phyloP scores from a whole-genome alignment of 2,797 vertebrate genomes.

The Falco columbarius region DNA sequence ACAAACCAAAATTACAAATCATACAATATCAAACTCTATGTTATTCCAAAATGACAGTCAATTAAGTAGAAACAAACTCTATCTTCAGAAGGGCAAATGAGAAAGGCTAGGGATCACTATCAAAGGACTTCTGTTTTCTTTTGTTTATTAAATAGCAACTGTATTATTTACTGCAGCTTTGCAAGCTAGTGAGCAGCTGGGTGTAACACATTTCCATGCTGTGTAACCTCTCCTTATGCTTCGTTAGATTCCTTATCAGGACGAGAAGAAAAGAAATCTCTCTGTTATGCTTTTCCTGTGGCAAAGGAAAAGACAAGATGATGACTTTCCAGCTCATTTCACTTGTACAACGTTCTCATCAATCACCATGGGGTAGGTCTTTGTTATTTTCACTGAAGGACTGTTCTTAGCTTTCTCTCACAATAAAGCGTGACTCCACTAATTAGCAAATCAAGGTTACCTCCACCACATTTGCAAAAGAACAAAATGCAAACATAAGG shows the following conservation, averaged over 20 bases:
- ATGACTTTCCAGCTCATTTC: conserved; percentile 95
- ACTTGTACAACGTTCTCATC: conserved; percentile 86
- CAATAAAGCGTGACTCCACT: conserved; percentile 61
- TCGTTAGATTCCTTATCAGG: conserved; percentile 88
- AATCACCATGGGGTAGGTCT: conserved; percentile 86
- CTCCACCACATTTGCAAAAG: conserved; percentile 47
- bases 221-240: conserved; percentile 84
- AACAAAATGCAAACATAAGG: conserved; percentile 20
- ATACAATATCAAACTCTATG: conserved; percentile 17
- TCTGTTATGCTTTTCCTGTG: conserved; percentile 76
- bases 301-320: conserved; percentile 83
- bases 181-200: conserved; percentile 65
- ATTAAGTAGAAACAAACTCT: conserved; percentile 49
- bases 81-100: conserved; percentile 54
- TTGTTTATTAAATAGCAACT: conserved; percentile 69
- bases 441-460: conserved; percentile 62
- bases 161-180: conserved; percentile 56
- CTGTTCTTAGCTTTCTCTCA: conserved; percentile 66
- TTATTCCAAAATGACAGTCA: conserved; percentile 38
- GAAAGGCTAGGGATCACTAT: conserved; percentile 60
- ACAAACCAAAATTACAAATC: neutral
- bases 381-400: conserved; percentile 67
- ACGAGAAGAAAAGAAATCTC: conserved; percentile 83
- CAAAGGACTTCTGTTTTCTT: conserved; percentile 65
- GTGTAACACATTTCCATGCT: conserved; percentile 68